Evolutionary conservation across 2,113 vertebrate species (phyloP).

Genomic region (Shinisaurus crocodilurus): DNA sequence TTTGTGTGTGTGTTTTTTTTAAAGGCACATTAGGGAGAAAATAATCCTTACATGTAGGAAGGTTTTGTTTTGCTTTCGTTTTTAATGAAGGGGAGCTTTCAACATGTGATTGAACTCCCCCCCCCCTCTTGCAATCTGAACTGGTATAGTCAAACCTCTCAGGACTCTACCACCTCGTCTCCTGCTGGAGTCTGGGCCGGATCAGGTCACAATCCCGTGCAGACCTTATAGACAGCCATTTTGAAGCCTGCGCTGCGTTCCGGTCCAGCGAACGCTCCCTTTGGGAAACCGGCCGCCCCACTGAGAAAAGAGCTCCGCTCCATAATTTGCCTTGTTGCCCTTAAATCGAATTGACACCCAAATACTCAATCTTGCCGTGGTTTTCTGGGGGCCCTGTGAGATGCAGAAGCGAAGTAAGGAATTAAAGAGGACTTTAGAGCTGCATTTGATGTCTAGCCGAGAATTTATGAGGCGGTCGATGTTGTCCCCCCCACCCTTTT

Average conservation of each 20-base stretch:
- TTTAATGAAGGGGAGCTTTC: background rate
- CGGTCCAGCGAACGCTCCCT: background rate
- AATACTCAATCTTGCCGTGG: too few species aligned
- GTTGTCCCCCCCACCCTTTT: background rate
- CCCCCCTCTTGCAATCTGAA: too few species aligned
- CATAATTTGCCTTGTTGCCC: background rate
- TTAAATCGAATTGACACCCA: background rate
- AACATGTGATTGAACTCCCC: background rate
- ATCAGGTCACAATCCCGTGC: background rate
- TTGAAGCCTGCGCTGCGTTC: too few species aligned
- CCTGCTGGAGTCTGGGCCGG: background rate
- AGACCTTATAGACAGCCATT: background rate
- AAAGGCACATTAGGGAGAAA: background rate
- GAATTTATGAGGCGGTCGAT: slow-evolving; percentile 14
- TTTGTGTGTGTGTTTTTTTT: too few species aligned
- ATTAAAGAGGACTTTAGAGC: background rate
- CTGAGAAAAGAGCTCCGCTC: background rate
- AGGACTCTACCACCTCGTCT: background rate
- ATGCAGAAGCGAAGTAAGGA: background rate
- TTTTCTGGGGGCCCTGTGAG: background rate
- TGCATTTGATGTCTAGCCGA: background rate
- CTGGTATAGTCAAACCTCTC: background rate
- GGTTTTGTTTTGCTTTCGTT: too few species aligned
- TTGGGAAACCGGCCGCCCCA: background rate
- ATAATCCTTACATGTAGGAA: background rate